These are phyloP conservation scores for Halichondria panicea DNA, from an alignment of 37 sponge, comb jelly and placozoan genomes.

Conservation along the genomic window DNA sequence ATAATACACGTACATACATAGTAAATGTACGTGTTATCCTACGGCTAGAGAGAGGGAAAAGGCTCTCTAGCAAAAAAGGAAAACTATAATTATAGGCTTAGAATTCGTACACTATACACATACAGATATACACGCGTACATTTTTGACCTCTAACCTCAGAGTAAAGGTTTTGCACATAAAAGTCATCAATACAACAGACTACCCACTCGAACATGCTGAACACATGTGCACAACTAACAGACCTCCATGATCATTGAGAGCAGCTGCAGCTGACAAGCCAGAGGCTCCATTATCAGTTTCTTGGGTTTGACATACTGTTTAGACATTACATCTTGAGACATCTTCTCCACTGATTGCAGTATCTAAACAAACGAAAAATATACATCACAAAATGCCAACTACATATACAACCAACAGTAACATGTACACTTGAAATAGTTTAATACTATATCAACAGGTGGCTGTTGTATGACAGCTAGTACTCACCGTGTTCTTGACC, in stretches of 20 bases:
- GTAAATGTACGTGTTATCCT: no score
- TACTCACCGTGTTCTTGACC: constrained; percentile 32
- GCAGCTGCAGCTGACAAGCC: constrained; percentile 50
- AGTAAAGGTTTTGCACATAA: background rate
- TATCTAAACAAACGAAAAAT: background rate
- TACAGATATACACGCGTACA: no score
- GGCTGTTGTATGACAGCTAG: background rate
- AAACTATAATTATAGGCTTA: no score
- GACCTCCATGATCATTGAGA: constrained; percentile 65
- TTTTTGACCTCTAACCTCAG: no score
- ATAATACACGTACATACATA: no score
- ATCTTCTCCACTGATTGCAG: constrained; percentile 6
- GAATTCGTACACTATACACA: no score
- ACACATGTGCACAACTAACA: background rate
- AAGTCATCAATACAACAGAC: background rate
- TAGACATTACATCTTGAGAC: constrained; percentile 9
- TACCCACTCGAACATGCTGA: constrained; percentile 55
- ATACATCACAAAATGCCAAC: background rate
- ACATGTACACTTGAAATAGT: background rate
- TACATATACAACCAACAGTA: background rate
- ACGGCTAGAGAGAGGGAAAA: no score
- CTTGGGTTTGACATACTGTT: background rate
- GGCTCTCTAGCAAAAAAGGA: no score
- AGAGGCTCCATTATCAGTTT: constrained; percentile 20
- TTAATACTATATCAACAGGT: background rate